Evolutionary conservation across 92 coral and sea anemone genomes (phyloP), one percentile per base, ranked within the genome.

Genomic region (Porites evermanni): DNA sequence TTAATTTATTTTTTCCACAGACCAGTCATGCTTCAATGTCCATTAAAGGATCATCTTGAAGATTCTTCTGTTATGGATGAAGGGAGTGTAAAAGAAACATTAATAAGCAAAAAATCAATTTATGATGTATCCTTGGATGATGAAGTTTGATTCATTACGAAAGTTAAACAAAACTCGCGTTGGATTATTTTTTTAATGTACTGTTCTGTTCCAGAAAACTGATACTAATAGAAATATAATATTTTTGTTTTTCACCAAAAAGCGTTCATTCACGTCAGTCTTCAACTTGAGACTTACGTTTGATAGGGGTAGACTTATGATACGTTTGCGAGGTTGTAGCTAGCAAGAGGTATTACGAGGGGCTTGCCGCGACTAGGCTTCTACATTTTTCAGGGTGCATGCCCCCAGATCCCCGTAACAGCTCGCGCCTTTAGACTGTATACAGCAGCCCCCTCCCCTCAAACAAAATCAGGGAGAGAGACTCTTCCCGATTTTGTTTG

Each of bases 11-110:
- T 54, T 2, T 23, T 75, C 50, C 66, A 75, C 67, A 54, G 66
- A 56, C 81, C 54, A 77, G 81, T 61, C 61, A 32, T 0, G 81
- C 81, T 29, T 53, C 60, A 16, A 61, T 61, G 69, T 16, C 23
- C 16, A 17, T 26, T 64, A 59, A 26, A 6, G 1, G 10, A 32
- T 52, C 1, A 2, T 77, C n/a, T 32, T 59, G 19, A 60, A 7
- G 17, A 29, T 69, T 60, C 26, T 16, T 32, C 32, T 60, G 53
- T 32, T 47, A 4, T 44, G 38, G 17, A 32, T 44, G 53, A 70
- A 47, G 38, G 74, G 17, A 70, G 8, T 32, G 70, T 56, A 12
- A 2, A 13, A 69, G 63, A 32, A 17, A 4, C 69, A 77, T 2
- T 4, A 58, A n/a, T 3, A 17, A 52, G 18, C 59, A 18, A 26